A percentile compares a stretch with the other conserved stretches of the same genome.
phyloP scores from a whole-genome alignment of 2,888 invertebrate genomes.

The Bellardia pandia region DNA sequence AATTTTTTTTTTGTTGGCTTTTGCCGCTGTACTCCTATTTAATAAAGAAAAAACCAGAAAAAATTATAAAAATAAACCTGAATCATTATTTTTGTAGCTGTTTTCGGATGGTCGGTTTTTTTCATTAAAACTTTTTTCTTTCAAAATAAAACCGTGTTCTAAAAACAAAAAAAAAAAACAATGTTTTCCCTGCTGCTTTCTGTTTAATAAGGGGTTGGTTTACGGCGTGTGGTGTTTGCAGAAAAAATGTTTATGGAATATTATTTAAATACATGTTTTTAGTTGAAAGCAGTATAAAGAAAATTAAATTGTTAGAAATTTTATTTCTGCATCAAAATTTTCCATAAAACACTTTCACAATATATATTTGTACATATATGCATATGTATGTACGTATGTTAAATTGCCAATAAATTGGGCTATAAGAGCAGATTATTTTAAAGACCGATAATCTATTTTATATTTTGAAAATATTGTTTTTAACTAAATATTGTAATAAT shows the following conservation, averaged over 20 bases:
- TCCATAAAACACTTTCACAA: no score
- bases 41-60: background rate
- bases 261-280: no score
- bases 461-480: no score
- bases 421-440: no score
- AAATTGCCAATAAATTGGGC: no score
- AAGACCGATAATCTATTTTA: no score
- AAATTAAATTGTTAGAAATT: no score
- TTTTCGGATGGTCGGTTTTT: slow-evolving; percentile 45
- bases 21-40: background rate
- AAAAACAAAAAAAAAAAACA: slow-evolving; percentile 7
- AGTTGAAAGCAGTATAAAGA: background rate
- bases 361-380: no score
- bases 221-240: background rate
- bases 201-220: background rate
- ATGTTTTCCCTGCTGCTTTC: slow-evolving; percentile 1
- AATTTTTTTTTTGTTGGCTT: slow-evolving; percentile 5
- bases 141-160: background rate
- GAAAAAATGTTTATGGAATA: no score
- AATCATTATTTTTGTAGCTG: slow-evolving; percentile 36
- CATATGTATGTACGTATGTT: no score
- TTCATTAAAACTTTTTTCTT: slow-evolving; percentile 29
- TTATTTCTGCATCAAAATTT: no score
- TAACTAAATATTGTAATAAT: no score
- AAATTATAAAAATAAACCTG: slow-evolving; percentile 19